Evolutionary conservation across 2,888 invertebrate species (phyloP).

Genomic region (Perdita meconis): DNA sequence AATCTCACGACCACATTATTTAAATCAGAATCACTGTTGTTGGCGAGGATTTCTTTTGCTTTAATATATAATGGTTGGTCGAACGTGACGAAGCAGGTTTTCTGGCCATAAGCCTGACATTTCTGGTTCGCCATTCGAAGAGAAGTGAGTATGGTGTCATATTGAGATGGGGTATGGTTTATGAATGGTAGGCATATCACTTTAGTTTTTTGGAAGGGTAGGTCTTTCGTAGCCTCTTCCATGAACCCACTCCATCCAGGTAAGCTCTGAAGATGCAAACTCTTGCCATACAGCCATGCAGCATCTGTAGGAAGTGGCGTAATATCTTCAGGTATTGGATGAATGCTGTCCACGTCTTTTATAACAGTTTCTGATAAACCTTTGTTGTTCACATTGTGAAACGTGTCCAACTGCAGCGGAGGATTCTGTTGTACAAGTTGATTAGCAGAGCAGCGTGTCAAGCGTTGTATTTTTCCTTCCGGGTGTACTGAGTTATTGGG

Average conservation of each 20-base stretch:
- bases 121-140: background rate
- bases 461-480: too few relatives aligned
- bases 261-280: background rate
- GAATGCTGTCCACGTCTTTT: too few relatives aligned
- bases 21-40: background rate
- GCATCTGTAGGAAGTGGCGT: background rate
- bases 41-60: background rate
- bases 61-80: background rate
- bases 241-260: background rate
- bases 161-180: background rate
- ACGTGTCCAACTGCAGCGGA: too few relatives aligned
- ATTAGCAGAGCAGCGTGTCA: too few relatives aligned
- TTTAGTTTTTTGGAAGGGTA: background rate
- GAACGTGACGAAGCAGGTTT: background rate
- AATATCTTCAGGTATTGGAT: background rate
- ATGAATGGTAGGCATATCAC: background rate
- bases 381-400: too few relatives aligned
- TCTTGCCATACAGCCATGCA: slow-evolving; percentile 1
- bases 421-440: too few relatives aligned
- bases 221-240: background rate
- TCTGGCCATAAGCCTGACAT: background rate
- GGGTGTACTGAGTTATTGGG: too few relatives aligned
- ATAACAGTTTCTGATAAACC: slow-evolving; percentile 1
- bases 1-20: background rate
- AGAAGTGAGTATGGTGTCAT: background rate